phyloP scores from a whole-genome alignment of 1,140 invertebrate species.

The Scylla paramamosain region DNA sequence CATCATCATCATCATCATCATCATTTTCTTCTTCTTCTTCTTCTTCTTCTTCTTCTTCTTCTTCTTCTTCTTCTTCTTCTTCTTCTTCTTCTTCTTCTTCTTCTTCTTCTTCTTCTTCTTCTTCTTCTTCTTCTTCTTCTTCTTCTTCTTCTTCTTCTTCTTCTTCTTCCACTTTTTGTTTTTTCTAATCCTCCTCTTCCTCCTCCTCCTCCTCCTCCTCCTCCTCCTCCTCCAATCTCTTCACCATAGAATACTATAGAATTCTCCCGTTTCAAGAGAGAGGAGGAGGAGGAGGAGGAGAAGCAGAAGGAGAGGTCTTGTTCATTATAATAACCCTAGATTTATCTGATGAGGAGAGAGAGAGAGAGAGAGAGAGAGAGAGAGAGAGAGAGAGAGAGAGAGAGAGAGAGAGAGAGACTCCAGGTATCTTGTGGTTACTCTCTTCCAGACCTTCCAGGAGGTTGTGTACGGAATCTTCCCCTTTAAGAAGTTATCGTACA shows the following conservation, averaged over 20 bases:
- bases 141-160: too few relatives aligned
- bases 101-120: too few relatives aligned
- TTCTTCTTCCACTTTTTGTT: not conserved
- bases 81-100: too few relatives aligned
- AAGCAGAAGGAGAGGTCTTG: not conserved
- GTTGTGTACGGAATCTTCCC: not conserved
- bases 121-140: too few relatives aligned
- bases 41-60: too few relatives aligned
- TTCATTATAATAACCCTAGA: not conserved
- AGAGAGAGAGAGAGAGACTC: not conserved
- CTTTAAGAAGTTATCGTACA: not conserved
- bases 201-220: not conserved
- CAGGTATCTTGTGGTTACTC: not conserved
- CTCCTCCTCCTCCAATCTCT: not conserved
- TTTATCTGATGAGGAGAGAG: not conserved
- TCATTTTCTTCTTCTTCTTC: too few relatives aligned
- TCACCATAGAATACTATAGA: not conserved
- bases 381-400: not conserved
- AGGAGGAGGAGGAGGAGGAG: too few relatives aligned
- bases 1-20: too few relatives aligned
- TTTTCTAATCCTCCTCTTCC: not conserved
- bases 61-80: too few relatives aligned
- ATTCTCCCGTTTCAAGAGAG: not conserved
- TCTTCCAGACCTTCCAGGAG: not conserved
- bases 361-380: conserved; percentile 1